phyloP scores from a whole-genome alignment of 2,113 vertebrate genomes.

The Numida meleagris region DNA sequence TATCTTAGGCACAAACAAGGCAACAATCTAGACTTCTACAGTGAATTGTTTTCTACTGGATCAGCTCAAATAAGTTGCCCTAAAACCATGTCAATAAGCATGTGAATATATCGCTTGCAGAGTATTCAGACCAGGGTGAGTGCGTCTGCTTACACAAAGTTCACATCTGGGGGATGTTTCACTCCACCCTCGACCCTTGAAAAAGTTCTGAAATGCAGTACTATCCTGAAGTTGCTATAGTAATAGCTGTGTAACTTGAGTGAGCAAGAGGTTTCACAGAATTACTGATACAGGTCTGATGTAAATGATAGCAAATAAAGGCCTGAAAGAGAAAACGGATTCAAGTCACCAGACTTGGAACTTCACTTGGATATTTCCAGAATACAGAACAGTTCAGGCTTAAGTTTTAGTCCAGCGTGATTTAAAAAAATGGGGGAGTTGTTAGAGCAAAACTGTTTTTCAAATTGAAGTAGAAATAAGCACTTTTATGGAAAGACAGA shows the following conservation, averaged over 20 bases:
- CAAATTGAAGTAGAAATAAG: background rate
- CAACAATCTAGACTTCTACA: background rate
- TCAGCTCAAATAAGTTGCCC: background rate
- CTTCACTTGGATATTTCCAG: background rate
- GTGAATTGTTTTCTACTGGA: background rate
- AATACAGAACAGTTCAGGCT: background rate
- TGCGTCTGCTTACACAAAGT: background rate
- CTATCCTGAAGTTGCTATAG: background rate
- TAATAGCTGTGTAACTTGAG: background rate
- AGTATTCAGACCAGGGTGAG: background rate
- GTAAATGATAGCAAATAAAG: background rate
- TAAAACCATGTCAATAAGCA: background rate
- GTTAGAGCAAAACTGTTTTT: background rate
- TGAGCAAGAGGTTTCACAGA: background rate
- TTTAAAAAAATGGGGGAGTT: background rate
- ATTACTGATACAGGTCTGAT: background rate
- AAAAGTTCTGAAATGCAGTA: background rate
- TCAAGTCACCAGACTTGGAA: background rate
- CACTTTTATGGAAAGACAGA: background rate
- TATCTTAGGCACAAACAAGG: background rate
- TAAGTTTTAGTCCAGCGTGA: background rate
- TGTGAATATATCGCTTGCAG: background rate
- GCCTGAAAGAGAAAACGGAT: background rate
- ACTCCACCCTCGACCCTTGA: background rate
- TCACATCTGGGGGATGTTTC: background rate